phyloP scores from a whole-genome alignment of 2,888 invertebrate genomes.

The Diarsia brunnea region DNA sequence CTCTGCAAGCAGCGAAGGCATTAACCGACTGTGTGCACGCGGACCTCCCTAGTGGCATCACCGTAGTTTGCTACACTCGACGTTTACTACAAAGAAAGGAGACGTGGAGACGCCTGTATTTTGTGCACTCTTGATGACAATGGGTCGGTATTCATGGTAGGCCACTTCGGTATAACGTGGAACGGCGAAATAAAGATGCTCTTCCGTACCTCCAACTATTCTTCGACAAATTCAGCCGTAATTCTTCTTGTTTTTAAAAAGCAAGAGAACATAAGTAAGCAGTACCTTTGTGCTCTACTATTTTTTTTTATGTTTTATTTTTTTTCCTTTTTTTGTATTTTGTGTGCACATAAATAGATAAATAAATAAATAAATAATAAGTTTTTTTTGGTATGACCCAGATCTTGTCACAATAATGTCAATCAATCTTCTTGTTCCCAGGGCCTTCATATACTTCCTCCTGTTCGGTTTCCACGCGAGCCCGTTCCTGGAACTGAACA shows the following conservation, averaged over 20 bases:
- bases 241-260: no score
- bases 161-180: neutral
- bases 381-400: neutral
- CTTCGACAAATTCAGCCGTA: no score
- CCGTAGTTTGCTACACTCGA: neutral
- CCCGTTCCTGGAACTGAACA: constrained; percentile 93
- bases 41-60: no score
- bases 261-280: neutral
- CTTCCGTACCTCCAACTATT: neutral
- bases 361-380: no score
- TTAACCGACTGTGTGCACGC: no score
- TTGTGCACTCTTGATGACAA: neutral
- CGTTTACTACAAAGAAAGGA: neutral
- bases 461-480: constrained; percentile 95
- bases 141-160: neutral
- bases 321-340: no score
- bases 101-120: neutral
- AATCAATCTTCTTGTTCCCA: constrained; percentile 73
- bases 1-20: no score
- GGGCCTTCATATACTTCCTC: constrained; percentile 94
- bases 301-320: no score
- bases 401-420: neutral
- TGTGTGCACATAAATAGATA: no score
- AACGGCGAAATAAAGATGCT: neutral
- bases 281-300: no score